These are phyloP conservation scores for Monopterus albus DNA, from an alignment of 2,113 vertebrate species.

Conservation along the genomic window DNA sequence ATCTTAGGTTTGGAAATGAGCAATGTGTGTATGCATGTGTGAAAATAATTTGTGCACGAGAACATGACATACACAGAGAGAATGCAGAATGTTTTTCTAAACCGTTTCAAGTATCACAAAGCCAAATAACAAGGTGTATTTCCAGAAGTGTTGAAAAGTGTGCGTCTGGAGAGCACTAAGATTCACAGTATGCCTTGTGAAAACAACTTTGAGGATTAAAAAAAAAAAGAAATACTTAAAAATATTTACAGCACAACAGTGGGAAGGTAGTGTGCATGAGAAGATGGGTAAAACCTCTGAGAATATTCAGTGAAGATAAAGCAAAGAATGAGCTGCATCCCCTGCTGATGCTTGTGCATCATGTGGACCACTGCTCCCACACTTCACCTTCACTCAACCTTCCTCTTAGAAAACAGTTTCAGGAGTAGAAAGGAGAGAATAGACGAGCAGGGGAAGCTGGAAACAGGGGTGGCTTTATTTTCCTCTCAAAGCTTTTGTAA, in stretches of 20 bases:
- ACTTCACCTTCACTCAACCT: constrained; percentile 36
- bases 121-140: neutral
- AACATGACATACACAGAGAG: neutral
- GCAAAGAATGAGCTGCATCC: constrained; percentile 15
- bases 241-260: constrained; percentile 4
- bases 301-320: constrained; percentile 31
- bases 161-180: constrained; percentile 1
- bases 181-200: neutral
- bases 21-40: constrained; percentile 5
- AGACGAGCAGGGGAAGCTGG: constrained; percentile 8
- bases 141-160: neutral
- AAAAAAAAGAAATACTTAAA: constrained; percentile 2
- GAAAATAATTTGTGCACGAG: constrained; percentile 20
- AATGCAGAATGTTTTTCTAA: neutral
- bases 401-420: neutral
- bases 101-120: constrained; percentile 15
- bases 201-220: too few relatives aligned
- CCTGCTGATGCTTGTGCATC: constrained; percentile 14
- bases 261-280: neutral
- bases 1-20: neutral
- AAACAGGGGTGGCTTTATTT: constrained; percentile 48
- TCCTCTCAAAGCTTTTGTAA: constrained; percentile 19
- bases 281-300: constrained; percentile 13
- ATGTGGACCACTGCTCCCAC: constrained; percentile 28
- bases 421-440: neutral